Evolutionary conservation across 2,113 vertebrate genomes (phyloP).

Genomic region (Meriones unguiculatus): DNA sequence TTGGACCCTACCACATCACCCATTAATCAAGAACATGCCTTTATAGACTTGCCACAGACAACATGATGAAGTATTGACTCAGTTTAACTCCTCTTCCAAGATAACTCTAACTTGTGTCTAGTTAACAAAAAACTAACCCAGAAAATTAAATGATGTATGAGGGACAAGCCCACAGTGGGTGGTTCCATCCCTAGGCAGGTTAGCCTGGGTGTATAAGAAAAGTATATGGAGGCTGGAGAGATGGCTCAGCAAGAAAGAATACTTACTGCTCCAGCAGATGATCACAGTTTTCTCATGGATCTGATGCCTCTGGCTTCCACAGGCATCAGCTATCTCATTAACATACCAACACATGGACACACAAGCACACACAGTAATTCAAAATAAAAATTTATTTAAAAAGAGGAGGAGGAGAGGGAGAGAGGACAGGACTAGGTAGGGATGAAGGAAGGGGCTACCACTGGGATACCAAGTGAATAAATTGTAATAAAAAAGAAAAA

Average conservation of each 20-base stretch:
- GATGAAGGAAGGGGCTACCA: too few species aligned
- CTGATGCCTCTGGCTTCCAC: not conserved
- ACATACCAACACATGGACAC: not conserved
- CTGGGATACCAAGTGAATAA: too few species aligned
- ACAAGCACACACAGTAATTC: not conserved
- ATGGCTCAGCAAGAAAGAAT: not conserved
- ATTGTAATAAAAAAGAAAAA: too few species aligned
- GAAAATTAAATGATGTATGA: not conserved
- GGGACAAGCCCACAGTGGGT: not conserved
- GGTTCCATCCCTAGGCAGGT: not conserved
- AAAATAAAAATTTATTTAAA: not conserved
- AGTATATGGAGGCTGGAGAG: not conserved
- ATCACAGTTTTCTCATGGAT: not conserved
- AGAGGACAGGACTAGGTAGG: too few species aligned
- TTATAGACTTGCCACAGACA: not conserved
- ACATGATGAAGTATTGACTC: not conserved
- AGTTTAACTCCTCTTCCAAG: not conserved
- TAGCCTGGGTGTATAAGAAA: not conserved
- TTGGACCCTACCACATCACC: not conserved
- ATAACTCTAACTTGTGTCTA: not conserved
- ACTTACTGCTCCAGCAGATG: not conserved
- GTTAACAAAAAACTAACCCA: not conserved
- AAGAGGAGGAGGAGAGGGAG: not conserved
- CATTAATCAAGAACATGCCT: not conserved
- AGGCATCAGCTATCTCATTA: not conserved